A percentile compares a stretch with the other conserved stretches of the same genome.
phyloP scores from a whole-genome alignment of 2,113 vertebrate species.

The Chionomys nivalis region DNA sequence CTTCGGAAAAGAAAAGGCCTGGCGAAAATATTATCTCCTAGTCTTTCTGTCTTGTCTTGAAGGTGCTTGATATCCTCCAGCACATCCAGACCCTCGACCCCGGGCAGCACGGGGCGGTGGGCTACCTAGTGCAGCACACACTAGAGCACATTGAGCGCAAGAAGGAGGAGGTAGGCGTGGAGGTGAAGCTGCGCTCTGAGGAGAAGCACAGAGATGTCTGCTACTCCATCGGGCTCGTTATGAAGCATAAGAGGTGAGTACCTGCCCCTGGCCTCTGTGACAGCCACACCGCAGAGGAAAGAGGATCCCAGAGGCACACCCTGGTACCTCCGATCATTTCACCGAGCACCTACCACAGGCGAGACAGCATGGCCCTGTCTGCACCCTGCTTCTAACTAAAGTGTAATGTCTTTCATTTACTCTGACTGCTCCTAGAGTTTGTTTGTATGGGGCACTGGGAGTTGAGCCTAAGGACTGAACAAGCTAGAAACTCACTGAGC shows the following conservation, averaged over 20 bases:
- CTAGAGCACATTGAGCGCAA: conserved; percentile 97
- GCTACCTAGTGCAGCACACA: conserved; percentile 97
- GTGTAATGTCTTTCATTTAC: too few relatives aligned
- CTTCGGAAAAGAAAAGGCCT: conserved; percentile 70
- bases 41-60: conserved; percentile 82
- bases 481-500: background rate
- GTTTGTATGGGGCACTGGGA: background rate
- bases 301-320: background rate
- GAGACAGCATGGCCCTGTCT: accelerated
- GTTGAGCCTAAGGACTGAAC: background rate
- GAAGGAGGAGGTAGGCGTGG: conserved; percentile 92
- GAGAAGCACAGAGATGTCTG: conserved; percentile 93
- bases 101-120: conserved; percentile 95
- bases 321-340: accelerated
- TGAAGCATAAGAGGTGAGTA: conserved; percentile 97
- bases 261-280: accelerated
- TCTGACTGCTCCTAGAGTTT: background rate
- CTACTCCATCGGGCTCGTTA: conserved; percentile 95
- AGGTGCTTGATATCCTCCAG: conserved; percentile 99
- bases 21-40: conserved; percentile 80
- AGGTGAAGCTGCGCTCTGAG: conserved; percentile 91
- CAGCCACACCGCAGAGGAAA: background rate
- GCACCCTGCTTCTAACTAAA: background rate
- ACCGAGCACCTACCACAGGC: accelerated
- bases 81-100: conserved; percentile 97